Evolutionary conservation across 2,797 vertebrate species (phyloP).

Genomic region (Anniella stebbinsi): DNA sequence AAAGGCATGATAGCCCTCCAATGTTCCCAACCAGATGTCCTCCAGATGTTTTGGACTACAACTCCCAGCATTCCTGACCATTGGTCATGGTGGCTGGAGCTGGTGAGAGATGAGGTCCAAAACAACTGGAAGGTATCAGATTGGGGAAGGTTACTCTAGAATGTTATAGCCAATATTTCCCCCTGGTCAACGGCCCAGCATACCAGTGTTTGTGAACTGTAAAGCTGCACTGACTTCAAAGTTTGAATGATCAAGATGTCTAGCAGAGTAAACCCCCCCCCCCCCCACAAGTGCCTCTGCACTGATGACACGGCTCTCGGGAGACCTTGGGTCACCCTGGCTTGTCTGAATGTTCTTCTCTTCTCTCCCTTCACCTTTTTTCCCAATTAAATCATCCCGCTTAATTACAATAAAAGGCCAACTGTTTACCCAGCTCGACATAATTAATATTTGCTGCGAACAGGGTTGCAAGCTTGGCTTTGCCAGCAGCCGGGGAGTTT

Average conservation of each 20-base stretch:
- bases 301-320: background rate
- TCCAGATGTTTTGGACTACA: no score
- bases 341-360: background rate
- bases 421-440: slow-evolving; percentile 27
- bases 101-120: background rate
- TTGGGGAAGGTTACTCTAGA: background rate
- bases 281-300: no score
- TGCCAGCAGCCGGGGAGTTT: background rate
- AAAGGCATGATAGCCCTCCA: background rate
- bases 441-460: slow-evolving; percentile 32
- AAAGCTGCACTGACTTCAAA: background rate
- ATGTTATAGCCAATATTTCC: background rate
- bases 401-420: slow-evolving; percentile 46
- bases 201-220: background rate
- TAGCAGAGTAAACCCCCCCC: no score
- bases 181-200: background rate
- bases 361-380: background rate
- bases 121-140: background rate
- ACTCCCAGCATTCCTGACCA: no score
- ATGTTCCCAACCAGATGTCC: background rate
- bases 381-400: slow-evolving; percentile 42
- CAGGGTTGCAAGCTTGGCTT: slow-evolving; percentile 11
- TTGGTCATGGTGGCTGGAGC: no score
- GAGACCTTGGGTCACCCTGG: slow-evolving; percentile 32
- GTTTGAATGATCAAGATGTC: background rate